These are phyloP conservation scores for Melanargia galathea DNA, from an alignment of 2,888 invertebrate species.

Conservation along the genomic window DNA sequence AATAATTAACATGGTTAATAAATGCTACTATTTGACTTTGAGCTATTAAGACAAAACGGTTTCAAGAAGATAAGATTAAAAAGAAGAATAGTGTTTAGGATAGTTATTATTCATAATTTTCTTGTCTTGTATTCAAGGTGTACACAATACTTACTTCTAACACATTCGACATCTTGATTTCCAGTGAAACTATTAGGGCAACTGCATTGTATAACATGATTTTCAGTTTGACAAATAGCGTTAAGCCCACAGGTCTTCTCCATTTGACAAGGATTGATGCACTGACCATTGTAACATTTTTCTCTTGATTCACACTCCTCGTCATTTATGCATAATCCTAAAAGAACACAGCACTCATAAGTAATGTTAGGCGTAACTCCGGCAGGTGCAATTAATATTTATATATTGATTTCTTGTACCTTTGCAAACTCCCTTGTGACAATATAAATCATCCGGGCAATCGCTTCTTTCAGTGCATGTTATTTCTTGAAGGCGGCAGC, in stretches of 20 bases:
- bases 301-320: constrained; percentile 91
- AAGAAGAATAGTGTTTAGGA: too few species aligned
- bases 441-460: constrained; percentile 90
- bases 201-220: constrained; percentile 89
- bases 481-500: constrained; percentile 89
- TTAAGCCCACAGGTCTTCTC: constrained; percentile 92
- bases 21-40: too few species aligned
- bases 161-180: constrained; percentile 91
- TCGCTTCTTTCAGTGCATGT: constrained; percentile 87
- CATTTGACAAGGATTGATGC: constrained; percentile 89
- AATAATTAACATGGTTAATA: too few species aligned
- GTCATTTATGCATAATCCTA: constrained; percentile 89
- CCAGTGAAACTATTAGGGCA: constrained; percentile 94
- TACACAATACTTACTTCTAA: constrained; percentile 84
- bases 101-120: neutral
- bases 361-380: constrained; percentile 5
- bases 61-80: too few species aligned
- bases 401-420: constrained; percentile 71
- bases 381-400: neutral
- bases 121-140: neutral
- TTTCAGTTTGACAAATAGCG: constrained; percentile 87
- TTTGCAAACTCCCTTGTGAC: constrained; percentile 90
- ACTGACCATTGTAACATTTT: constrained; percentile 91
- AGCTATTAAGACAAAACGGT: too few species aligned
- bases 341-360: constrained; percentile 24